Evolutionary conservation across 2,797 vertebrate genomes (phyloP), one percentile per base, ranked within the genome.

Genomic region (Platalea minor): DNA sequence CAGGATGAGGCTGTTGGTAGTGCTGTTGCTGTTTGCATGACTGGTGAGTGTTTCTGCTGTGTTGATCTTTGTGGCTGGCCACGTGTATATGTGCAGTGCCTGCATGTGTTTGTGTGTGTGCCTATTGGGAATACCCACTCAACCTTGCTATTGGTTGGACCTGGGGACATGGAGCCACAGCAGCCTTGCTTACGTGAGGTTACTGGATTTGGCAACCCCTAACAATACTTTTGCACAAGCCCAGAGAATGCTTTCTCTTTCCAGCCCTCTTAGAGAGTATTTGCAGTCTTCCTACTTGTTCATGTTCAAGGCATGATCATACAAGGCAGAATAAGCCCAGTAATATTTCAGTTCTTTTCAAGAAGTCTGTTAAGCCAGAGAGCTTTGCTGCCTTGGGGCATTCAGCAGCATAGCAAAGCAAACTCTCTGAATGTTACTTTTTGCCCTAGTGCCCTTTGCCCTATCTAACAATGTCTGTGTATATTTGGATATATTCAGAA

Each of bases 21-120:
- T 94, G 57, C 69, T 93, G n/a, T 93, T 91, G 85, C 85, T 95
- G 75, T 95, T 91, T 90, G 85, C 51, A 15, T 85, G 77, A n/a
- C 63, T 91, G 74, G n/a, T 91, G 92, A 78, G 53, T 78, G 74
- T 65, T 87, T 72, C 68, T 90, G 68, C 56, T 63, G 41, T 86
- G 65, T 13, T 92, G 74, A 11, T 76, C 37, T 51, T 67, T 1
- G 2, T 91, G 75, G 41, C 84, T 73, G 80, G 56, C 75, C 48
- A 15, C 69, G 53, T 63, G 39, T 4, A 12, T 39, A 29, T 31
- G 45, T 75, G 37, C 56, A 63, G 18, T 88, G 45, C 31, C 65
- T 92, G 17, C 26, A 10, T 45, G 51, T 48, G 67, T 92, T 64
- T 57, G 41, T 87, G 50, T 63, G 74, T 91, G 54, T 86, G 53